Evolutionary conservation across 2,888 invertebrate genomes (phyloP).

Genomic region (Scrobipalpa costella): DNA sequence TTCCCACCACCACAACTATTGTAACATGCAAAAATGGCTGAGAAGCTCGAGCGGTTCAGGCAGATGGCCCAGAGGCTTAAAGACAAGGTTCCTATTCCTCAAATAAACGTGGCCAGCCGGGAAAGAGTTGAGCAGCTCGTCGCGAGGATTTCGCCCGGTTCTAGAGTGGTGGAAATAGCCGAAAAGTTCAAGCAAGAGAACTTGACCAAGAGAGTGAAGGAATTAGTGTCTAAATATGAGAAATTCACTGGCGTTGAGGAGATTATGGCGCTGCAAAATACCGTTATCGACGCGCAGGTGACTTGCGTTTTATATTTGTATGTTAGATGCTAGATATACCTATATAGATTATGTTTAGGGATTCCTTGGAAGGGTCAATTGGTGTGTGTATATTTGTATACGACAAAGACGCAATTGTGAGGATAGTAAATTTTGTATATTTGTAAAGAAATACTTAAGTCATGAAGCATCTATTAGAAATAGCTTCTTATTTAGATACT

Average conservation of each 20-base stretch:
- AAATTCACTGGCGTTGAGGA: slow-evolving; percentile 89
- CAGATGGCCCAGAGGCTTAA: slow-evolving; percentile 63
- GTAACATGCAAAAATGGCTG: slow-evolving; percentile 72
- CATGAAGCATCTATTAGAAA: background rate
- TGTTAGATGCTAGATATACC: background rate
- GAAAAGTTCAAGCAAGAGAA: slow-evolving; percentile 65
- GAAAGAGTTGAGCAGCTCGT: slow-evolving; percentile 68
- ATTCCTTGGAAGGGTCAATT: background rate
- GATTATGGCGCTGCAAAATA: slow-evolving; percentile 87
- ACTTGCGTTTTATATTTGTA: slow-evolving; percentile 18
- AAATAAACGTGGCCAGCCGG: slow-evolving; percentile 49
- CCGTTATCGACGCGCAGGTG: slow-evolving; percentile 86
- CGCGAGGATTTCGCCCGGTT: slow-evolving; percentile 62
- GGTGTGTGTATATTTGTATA: background rate
- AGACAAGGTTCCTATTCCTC: slow-evolving; percentile 60
- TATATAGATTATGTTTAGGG: background rate
- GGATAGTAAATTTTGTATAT: background rate
- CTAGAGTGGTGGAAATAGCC: slow-evolving; percentile 62
- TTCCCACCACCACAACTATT: slow-evolving; percentile 37
- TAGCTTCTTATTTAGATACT: too few relatives aligned
- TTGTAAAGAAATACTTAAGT: too few relatives aligned
- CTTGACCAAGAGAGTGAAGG: slow-evolving; percentile 61
- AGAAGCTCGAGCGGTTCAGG: slow-evolving; percentile 65
- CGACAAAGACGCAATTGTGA: background rate
- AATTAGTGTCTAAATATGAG: slow-evolving; percentile 84